Evolutionary conservation across 92 coral and sea anemone species (phyloP).

Genomic region (Siderastrea siderea): DNA sequence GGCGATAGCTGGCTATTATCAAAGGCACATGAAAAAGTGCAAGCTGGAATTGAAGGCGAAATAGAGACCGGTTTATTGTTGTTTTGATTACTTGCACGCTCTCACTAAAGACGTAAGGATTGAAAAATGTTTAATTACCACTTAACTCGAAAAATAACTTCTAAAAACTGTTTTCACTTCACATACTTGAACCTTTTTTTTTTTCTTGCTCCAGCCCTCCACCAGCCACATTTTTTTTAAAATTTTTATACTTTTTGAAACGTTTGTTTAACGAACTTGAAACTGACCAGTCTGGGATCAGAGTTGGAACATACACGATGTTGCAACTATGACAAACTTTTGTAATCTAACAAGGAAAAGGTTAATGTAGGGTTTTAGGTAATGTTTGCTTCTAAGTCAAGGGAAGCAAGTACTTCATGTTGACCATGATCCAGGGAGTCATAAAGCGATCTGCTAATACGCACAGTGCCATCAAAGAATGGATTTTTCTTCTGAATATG

Average conservation of each 20-base stretch:
- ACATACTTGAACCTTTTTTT: not conserved
- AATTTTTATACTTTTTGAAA: not conserved
- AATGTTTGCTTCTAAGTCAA: conserved; percentile 28
- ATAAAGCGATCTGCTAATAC: conserved; percentile 13
- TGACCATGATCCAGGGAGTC: conserved; percentile 32
- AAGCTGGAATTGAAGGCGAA: not conserved
- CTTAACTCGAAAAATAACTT: not conserved
- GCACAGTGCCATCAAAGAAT: conserved; percentile 36
- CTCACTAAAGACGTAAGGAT: conserved; percentile 4
- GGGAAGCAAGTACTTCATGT: conserved; percentile 36
- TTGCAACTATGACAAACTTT: not conserved
- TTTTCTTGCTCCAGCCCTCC: not conserved
- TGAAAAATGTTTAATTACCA: not conserved
- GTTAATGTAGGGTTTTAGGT: not conserved
- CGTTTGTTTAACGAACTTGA: not conserved
- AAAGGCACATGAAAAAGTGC: not conserved
- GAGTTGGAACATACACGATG: not conserved
- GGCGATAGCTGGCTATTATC: not conserved
- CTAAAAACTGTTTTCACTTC: not conserved
- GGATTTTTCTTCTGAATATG: conserved; percentile 27
- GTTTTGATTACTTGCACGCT: not conserved
- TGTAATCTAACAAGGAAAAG: not conserved
- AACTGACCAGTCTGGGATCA: not conserved
- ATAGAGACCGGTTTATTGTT: not conserved
- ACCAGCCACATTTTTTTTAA: not conserved